phyloP scores from a whole-genome alignment of 2,888 invertebrate species.

The Sceliomorpha sp. region DNA sequence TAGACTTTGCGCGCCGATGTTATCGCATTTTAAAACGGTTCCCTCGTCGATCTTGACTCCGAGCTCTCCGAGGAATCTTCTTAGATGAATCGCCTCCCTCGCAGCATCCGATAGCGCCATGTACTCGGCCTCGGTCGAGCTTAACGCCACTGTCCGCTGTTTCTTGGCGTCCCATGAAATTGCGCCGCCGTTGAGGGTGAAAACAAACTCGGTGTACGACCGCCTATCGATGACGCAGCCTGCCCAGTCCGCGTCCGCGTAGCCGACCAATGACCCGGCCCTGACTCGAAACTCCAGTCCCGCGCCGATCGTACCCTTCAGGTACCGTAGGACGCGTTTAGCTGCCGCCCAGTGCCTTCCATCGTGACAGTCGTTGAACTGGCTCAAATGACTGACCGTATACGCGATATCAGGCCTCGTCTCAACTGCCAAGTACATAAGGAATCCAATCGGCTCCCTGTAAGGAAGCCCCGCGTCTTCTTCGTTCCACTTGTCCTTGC shows the following conservation, averaged over 20 bases:
- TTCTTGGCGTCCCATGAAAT: neutral
- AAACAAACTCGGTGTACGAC: slow-evolving; percentile 9
- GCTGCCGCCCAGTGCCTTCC: slow-evolving; percentile 27
- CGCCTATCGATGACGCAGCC: slow-evolving; percentile 10
- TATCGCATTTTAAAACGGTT: no score
- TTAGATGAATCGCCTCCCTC: no score
- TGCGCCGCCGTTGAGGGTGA: slow-evolving; percentile 1
- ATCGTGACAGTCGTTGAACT: slow-evolving; percentile 33
- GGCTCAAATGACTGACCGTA: slow-evolving; percentile 38
- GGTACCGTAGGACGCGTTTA: slow-evolving; percentile 25
- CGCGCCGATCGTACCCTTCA: slow-evolving; percentile 11
- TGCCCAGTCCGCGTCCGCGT: slow-evolving; percentile 28
- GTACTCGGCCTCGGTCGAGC: slow-evolving; percentile 10
- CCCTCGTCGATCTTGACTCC: no score
- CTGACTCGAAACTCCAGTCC: slow-evolving; percentile 4
- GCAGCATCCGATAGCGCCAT: no score
- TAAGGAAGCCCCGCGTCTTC: slow-evolving; percentile 15
- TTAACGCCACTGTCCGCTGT: slow-evolving; percentile 14
- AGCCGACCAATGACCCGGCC: slow-evolving; percentile 1
- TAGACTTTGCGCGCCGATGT: no score
- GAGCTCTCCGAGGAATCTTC: no score
- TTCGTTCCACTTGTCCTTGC: no score
- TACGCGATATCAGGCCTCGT: slow-evolving; percentile 52
- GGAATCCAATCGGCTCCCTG: slow-evolving; percentile 29
- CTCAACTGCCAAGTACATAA: slow-evolving; percentile 51